Percentiles rank a stretch among this genome's conserved stretches.
phyloP scores from a whole-genome alignment of 2,888 invertebrate genomes.

The Amphipyra tragopoginis region DNA sequence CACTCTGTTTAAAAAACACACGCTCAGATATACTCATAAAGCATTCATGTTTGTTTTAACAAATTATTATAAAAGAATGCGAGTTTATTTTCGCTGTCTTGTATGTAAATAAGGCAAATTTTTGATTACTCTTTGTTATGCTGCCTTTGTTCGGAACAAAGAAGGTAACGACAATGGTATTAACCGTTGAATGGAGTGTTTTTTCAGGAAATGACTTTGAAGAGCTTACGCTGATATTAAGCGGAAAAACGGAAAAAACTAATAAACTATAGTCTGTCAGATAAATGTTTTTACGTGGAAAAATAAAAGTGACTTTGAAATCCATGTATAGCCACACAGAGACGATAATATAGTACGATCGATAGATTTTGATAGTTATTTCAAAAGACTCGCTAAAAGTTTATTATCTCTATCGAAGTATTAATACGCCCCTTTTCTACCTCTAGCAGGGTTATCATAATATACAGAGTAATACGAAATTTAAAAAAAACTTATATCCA shows the following conservation, averaged over 20 bases:
- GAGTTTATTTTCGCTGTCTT: slow-evolving; percentile 18
- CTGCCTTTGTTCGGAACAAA: slow-evolving; percentile 44
- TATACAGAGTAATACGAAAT: too few relatives aligned
- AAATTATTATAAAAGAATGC: slow-evolving; percentile 40
- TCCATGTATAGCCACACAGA: too few relatives aligned
- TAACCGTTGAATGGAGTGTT: slow-evolving; percentile 28
- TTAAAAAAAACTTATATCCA: too few relatives aligned
- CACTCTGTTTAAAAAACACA: slow-evolving; percentile 17
- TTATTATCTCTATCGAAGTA: too few relatives aligned
- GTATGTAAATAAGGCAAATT: slow-evolving; percentile 31
- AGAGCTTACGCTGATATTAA: slow-evolving; percentile 3
- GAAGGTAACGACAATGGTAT: slow-evolving; percentile 43
- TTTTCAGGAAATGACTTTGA: slow-evolving; percentile 33
- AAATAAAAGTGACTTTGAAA: too few relatives aligned
- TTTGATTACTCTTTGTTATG: slow-evolving; percentile 40
- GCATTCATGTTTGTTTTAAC: slow-evolving; percentile 21
- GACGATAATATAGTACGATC: too few relatives aligned
- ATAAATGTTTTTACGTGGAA: too few relatives aligned
- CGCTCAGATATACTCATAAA: slow-evolving; percentile 17
- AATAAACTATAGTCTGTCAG: too few relatives aligned
- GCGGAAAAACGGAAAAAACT: neutral
- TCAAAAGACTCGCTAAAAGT: too few relatives aligned
- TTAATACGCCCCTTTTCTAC: too few relatives aligned
- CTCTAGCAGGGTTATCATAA: too few relatives aligned
- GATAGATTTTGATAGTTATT: too few relatives aligned